A percentile compares a stretch with the other conserved stretches of the same genome.
These are phyloP conservation scores for Actenoides hombroni DNA, from an alignment of 2,113 vertebrate genomes.

Conservation along the genomic window DNA sequence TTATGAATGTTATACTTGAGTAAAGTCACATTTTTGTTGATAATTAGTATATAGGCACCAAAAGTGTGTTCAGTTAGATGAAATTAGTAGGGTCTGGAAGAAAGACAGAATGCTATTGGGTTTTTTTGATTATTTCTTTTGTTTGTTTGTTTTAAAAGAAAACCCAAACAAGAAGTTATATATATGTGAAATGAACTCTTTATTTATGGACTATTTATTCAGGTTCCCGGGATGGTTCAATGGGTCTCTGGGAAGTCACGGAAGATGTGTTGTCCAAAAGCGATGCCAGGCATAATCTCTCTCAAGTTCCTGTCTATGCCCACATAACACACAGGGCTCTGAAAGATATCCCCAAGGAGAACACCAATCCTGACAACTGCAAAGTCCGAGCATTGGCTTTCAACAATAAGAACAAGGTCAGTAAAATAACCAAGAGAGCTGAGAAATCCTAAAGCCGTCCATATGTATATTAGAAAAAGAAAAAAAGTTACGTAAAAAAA, in stretches of 20 bases:
- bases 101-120: too few species aligned
- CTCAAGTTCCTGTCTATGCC: conserved; percentile 87
- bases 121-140: too few species aligned
- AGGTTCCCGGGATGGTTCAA: conserved; percentile 97
- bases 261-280: conserved; percentile 88
- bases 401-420: conserved; percentile 94
- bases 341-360: conserved; percentile 96
- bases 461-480: not conserved
- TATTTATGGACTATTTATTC: not conserved
- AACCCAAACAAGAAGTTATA: not conserved
- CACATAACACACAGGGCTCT: conserved; percentile 93
- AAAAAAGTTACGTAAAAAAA: not conserved
- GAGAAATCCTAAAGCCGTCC: not conserved
- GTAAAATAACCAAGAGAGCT: not conserved
- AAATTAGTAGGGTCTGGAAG: too few species aligned
- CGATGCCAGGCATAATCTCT: conserved; percentile 78
- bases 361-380: conserved; percentile 94
- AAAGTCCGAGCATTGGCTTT: conserved; percentile 97
- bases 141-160: not conserved
- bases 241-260: conserved; percentile 97
- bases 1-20: not conserved
- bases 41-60: not conserved
- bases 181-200: not conserved
- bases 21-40: not conserved
- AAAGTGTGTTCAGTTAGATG: not conserved